Base-by-base conservation (phyloP, 1,140 invertebrate genomes). In the Venturia canescens region DNA sequence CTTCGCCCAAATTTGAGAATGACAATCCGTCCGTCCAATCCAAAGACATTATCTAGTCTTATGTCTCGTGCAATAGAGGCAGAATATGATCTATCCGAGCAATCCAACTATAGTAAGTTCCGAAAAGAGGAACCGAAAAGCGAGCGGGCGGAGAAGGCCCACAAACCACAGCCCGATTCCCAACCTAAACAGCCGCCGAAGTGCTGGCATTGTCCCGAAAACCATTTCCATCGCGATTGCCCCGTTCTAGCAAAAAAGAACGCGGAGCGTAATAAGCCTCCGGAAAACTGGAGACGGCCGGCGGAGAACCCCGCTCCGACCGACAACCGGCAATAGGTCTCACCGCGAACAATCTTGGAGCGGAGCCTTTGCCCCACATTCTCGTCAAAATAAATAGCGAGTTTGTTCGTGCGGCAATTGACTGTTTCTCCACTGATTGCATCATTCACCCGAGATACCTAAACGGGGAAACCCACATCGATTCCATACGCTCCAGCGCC, bases 161-260 rank as follows among this genome's bases (percentile, higher is more conserved):
- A 16, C 16, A 78, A 76, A 15, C 38, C n/a, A 53, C 1, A 74
- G 2, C 11, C 26, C 9, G 57, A 31, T 16, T 18, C 3, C 16
- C 13, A 18, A 13, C 5, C 5, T 3, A 44, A 44, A 9, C 5
- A 13, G 38, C 38, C 2, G 7, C 38, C 11, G 7, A 44, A 81
- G 18, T 87, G 83, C 57, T 85, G 82, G 81, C 74, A 82, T 77
- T 87, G 85, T 38, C 86, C 85, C 0, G 86, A 60, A 16, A 29
- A 74, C 1, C 86, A 87, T 53, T 83, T 77, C 31, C 81, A 87
- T 21, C 21, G 71, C 15, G 83, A 86, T 18, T 86, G 83, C 63
- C 80, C 79, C 1, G 79, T 77, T 21, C 38, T 63, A 3, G 48
- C 71, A 53, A 53, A 53, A 53, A 53, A 53, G 11, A 18, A 80